Evolutionary conservation across 1,140 invertebrate species (phyloP).

Genomic region (Saccostrea cuccullata): DNA sequence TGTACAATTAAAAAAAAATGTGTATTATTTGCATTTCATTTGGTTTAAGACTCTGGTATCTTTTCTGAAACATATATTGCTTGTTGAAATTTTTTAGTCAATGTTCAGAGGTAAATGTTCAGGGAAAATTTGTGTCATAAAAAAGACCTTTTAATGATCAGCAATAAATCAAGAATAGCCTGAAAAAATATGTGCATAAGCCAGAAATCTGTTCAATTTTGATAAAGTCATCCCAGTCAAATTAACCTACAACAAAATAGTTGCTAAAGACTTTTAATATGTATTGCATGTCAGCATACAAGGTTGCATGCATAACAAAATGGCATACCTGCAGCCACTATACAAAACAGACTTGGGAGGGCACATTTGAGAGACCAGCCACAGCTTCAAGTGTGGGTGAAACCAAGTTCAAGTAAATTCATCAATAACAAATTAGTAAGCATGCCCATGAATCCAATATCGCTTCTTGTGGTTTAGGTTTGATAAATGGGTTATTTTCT

Average conservation of each 20-base stretch:
- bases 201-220: not conserved
- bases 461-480: not conserved
- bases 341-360: not conserved
- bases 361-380: not conserved
- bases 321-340: not conserved
- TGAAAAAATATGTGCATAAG: too few species aligned
- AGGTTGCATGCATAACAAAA: not conserved
- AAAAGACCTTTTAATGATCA: not conserved
- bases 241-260: not conserved
- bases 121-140: too few species aligned
- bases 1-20: not conserved
- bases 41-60: not conserved
- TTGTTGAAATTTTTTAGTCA: not conserved
- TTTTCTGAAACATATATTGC: not conserved
- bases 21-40: not conserved
- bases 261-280: not conserved
- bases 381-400: conserved; percentile 23
- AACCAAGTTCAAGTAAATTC: conserved; percentile 24
- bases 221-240: not conserved
- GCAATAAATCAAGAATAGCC: not conserved
- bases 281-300: conserved; percentile 1
- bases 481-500: conserved; percentile 34
- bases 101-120: too few species aligned
- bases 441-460: conserved; percentile 16
- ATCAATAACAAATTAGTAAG: conserved; percentile 37